Evolutionary conservation across 1,140 invertebrate genomes (phyloP).

Genomic region (Pogonomyrmex californicus): DNA sequence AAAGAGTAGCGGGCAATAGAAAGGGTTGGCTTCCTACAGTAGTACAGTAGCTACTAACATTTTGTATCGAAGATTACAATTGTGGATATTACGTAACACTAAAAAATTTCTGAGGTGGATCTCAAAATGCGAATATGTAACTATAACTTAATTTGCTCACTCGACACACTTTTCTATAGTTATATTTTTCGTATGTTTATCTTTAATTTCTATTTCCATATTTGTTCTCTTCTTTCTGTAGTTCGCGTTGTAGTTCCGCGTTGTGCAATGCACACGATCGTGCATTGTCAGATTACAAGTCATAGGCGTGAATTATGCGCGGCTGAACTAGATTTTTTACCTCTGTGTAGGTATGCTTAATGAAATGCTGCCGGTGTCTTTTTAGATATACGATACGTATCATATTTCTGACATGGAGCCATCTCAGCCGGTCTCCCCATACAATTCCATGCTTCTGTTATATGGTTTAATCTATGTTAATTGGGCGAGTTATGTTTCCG

Average conservation of each 20-base stretch:
- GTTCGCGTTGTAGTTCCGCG: not conserved
- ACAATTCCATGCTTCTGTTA: conserved; percentile 15
- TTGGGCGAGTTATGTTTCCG: conserved; percentile 47
- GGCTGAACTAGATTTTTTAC: conserved; percentile 6
- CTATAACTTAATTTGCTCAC: not conserved
- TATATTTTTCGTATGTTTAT: not conserved
- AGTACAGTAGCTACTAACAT: not conserved
- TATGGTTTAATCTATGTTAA: conserved; percentile 60
- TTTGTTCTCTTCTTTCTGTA: not conserved
- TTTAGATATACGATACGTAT: conserved; percentile 59
- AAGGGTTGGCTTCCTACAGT: not conserved
- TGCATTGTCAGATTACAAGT: not conserved
- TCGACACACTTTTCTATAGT: not conserved
- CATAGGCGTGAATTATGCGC: not conserved
- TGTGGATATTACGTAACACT: not conserved
- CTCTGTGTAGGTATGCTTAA: not conserved
- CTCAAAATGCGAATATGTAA: not conserved
- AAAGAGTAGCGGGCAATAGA: not conserved
- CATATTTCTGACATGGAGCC: conserved; percentile 47
- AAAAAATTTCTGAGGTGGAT: not conserved
- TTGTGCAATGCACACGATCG: not conserved
- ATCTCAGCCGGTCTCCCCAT: not conserved
- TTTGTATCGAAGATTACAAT: not conserved
- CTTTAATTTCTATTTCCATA: not conserved
- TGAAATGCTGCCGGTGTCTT: conserved; percentile 37